phyloP scores from a whole-genome alignment of 2,113 vertebrate species.

The Neodontobutis hainanensis region DNA sequence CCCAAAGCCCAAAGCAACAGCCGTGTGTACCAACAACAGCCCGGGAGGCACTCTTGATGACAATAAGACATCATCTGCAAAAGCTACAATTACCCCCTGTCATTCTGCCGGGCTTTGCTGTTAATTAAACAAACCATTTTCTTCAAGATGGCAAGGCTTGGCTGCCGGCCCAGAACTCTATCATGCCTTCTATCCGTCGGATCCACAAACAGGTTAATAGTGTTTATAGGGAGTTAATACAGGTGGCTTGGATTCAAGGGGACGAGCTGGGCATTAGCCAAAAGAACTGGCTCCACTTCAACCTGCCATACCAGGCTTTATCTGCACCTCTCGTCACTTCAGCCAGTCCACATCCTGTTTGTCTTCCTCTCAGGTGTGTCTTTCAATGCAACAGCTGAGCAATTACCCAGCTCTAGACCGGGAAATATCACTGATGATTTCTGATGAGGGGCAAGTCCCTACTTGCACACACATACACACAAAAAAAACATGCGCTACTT shows the following conservation, averaged over 20 bases:
- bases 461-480: constrained; percentile 25
- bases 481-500: neutral
- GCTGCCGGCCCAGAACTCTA: constrained; percentile 46
- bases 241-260: constrained; percentile 52
- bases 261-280: constrained; percentile 35
- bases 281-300: constrained; percentile 34
- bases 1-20: constrained; percentile 57
- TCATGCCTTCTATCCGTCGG: constrained; percentile 33
- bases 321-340: constrained; percentile 15
- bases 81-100: constrained; percentile 59
- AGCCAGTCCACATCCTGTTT: constrained; percentile 72
- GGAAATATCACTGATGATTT: constrained; percentile 57
- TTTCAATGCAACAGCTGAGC: constrained; percentile 71
- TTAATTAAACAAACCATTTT: constrained; percentile 70
- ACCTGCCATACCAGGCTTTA: constrained; percentile 31
- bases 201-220: constrained; percentile 63
- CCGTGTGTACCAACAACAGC: constrained; percentile 55
- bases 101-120: constrained; percentile 44
- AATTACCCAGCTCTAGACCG: constrained; percentile 67
- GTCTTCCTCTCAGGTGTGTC: constrained; percentile 51
- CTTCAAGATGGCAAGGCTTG: constrained; percentile 59
- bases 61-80: constrained; percentile 69
- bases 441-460: constrained; percentile 49
- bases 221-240: constrained; percentile 61
- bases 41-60: constrained; percentile 55